Conservation (phyloP, 2,113 vertebrate genomes). For the Nettapus auritus region DNA sequence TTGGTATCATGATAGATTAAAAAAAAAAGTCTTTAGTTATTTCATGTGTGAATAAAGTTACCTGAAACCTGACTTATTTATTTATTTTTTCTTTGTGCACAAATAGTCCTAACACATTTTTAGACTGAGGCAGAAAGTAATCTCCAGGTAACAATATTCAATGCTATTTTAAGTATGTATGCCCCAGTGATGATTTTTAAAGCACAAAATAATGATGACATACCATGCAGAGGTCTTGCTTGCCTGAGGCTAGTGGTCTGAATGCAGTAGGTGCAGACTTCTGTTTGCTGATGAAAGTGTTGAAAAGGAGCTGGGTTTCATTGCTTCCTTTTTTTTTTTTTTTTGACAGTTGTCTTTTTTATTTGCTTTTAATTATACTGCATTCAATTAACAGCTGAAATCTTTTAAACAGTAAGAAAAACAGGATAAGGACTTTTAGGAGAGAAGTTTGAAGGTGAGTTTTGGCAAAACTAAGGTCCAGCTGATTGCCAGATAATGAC, state of each 20-base stretch:
- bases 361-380: not conserved
- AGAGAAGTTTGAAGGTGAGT: not conserved
- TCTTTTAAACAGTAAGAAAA: not conserved
- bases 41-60: not conserved
- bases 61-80: not conserved
- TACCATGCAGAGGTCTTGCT: constrained; percentile 47
- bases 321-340: not conserved
- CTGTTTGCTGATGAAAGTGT: constrained; percentile 39
- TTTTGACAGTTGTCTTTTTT: not conserved
- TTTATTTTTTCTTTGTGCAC: not conserved
- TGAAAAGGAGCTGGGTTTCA: not conserved
- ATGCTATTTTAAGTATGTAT: constrained; percentile 52
- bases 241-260: constrained; percentile 56
- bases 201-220: constrained; percentile 62
- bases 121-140: constrained; percentile 25
- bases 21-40: not conserved
- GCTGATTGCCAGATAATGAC: not conserved
- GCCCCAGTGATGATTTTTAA: constrained; percentile 48
- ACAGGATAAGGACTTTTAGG: not conserved
- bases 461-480: not conserved
- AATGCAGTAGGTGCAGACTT: constrained; percentile 15
- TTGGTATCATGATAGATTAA: not conserved
- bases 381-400: not conserved
- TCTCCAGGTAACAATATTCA: constrained; percentile 40
- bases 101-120: constrained; percentile 22